Evolutionary conservation across 2,888 invertebrate genomes (phyloP).

Genomic region (Chalcis sispes): DNA sequence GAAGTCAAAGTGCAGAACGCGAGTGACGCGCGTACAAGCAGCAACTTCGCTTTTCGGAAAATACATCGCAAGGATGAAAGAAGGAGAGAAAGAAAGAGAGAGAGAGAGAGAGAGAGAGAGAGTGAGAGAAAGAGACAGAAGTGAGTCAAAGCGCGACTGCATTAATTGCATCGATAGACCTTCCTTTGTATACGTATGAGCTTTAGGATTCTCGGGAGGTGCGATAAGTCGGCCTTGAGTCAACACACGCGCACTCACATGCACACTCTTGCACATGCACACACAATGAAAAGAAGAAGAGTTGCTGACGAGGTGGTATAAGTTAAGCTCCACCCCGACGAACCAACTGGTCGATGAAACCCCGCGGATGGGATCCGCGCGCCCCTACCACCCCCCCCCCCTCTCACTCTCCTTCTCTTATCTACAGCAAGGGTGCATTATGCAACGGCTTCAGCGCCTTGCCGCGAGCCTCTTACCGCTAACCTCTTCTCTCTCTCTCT

Average conservation of each 20-base stretch:
- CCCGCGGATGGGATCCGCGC: conserved; percentile 66
- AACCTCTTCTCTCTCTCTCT: not conserved
- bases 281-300: conserved; percentile 67
- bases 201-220: not conserved
- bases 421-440: conserved; percentile 14
- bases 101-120: too few species aligned
- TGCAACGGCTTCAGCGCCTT: conserved; percentile 5
- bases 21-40: too few species aligned
- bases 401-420: conserved; percentile 1
- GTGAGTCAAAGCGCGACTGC: not conserved
- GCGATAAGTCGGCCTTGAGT: conserved; percentile 23
- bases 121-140: too few species aligned
- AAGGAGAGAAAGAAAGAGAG: too few species aligned
- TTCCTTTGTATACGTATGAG: too few species aligned
- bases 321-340: conserved; percentile 69
- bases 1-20: too few species aligned
- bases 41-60: too few species aligned
- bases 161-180: conserved; percentile 43
- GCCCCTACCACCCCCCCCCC: conserved; percentile 40
- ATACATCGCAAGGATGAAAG: too few species aligned
- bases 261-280: conserved; percentile 40
- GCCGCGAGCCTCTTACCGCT: not conserved
- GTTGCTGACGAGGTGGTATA: conserved; percentile 71
- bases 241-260: not conserved
- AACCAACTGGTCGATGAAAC: conserved; percentile 71